Evolutionary conservation across 64 coral and sea anemone genomes (phyloP), one percentile per base, ranked within the genome.

Genomic region (Astreopora myriophthalma): DNA sequence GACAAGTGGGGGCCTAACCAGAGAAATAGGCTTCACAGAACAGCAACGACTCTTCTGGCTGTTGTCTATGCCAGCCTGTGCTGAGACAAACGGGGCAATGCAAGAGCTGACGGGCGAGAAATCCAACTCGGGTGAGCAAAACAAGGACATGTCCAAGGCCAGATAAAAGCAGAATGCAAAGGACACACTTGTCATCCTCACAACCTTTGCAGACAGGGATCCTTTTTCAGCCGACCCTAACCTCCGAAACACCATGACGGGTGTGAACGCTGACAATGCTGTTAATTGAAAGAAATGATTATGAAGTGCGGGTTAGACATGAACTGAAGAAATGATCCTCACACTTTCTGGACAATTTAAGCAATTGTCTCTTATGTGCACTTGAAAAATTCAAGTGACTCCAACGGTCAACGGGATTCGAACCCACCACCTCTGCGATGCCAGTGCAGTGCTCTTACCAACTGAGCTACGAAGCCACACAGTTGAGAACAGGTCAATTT

Each of bases 41-140:
- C 40, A 35, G 37, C 78, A 94, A 73, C 75, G 92, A 23, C 51
- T 94, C 19, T 33, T 71, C 22, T 94, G 92, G 86, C 5, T 89
- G 23, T 51, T 94, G 79, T n/a, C n/a, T n/a, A n/a, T n/a, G n/a
- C n/a, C n/a, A n/a, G n/a, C n/a, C n/a, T n/a, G n/a, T n/a, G n/a
- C n/a, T n/a, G n/a, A n/a, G n/a, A n/a, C n/a, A 91, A 70, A 81
- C 58, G 7, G 76, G 61, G 71, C 24, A 49, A 65, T 91, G 74
- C 88, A 91, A 69, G 75, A 81, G 37, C 33, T 81, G 32, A 80
- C 88, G 14, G 74, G 75, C 11, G 26, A 68, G 1, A 81, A 38
- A 23, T 92, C 46, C 68, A 42, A 68, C n/a, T 79, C 75, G 30
- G 61, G 88, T 32, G 58, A 91, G 20, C 88, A 91, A 32, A 61